Conservation (phyloP, 2,888 invertebrate species). For the Atrina japonica region DNA sequence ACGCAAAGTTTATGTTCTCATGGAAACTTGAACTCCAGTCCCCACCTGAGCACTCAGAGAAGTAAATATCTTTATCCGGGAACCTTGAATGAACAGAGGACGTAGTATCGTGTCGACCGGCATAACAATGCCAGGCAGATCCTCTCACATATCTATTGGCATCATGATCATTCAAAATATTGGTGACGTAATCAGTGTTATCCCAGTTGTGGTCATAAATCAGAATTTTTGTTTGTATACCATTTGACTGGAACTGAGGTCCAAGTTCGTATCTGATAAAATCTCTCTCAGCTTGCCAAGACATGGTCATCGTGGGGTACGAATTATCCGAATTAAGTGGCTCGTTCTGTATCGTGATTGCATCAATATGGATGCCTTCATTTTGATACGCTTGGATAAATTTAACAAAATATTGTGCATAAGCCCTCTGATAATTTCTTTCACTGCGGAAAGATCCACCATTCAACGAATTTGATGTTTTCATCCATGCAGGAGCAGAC, state of each 20-base stretch:
- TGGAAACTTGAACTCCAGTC: slow-evolving; percentile 52
- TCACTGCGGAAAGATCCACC: slow-evolving; percentile 53
- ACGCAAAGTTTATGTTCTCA: slow-evolving; percentile 51
- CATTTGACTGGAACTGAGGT: slow-evolving; percentile 47
- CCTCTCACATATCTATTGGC: slow-evolving; percentile 52
- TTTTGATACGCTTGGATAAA: slow-evolving; percentile 53
- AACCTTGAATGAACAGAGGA: slow-evolving; percentile 46
- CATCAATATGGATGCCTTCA: slow-evolving; percentile 51
- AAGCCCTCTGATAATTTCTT: slow-evolving; percentile 38
- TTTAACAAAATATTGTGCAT: slow-evolving; percentile 53
- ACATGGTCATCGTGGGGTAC: slow-evolving; percentile 57
- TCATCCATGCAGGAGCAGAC: slow-evolving; percentile 62
- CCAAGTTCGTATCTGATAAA: slow-evolving; percentile 54
- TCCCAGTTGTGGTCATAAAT: slow-evolving; percentile 60
- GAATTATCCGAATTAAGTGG: slow-evolving; percentile 40
- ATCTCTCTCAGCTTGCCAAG: slow-evolving; percentile 46
- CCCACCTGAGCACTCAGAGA: slow-evolving; percentile 58
- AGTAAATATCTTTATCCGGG: slow-evolving; percentile 53
- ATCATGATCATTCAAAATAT: slow-evolving; percentile 47
- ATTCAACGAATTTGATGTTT: slow-evolving; percentile 42
- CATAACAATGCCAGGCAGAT: slow-evolving; percentile 60
- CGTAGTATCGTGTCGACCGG: slow-evolving; percentile 48
- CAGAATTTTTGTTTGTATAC: slow-evolving; percentile 55
- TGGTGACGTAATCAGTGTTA: slow-evolving; percentile 47
- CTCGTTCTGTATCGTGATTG: slow-evolving; percentile 56